Conservation (phyloP, 2,888 invertebrate genomes). For the Amblyteles armatorius region DNA sequence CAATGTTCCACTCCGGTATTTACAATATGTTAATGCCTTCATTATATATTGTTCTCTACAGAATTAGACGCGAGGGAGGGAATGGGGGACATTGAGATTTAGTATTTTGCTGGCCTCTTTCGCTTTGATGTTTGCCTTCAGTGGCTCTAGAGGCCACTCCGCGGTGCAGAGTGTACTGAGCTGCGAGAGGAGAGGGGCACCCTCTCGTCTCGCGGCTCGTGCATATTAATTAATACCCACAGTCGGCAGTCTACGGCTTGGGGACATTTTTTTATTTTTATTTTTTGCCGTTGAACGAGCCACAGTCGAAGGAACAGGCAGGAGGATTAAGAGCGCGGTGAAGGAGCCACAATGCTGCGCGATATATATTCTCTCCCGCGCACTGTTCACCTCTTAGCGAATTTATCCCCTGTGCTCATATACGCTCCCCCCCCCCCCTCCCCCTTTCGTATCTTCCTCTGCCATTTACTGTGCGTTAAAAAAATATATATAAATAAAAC, state of each 20-base stretch:
- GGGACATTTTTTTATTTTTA: constrained; percentile 17
- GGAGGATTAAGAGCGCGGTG: constrained; percentile 13
- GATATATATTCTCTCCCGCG: constrained; percentile 26
- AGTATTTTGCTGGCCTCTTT: constrained; percentile 75
- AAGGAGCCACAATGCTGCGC: constrained; percentile 36
- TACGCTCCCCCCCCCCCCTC: not conserved
- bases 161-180: constrained; percentile 24
- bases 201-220: constrained; percentile 32
- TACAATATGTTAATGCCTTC: constrained; percentile 20
- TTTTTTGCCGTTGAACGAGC: constrained; percentile 50
- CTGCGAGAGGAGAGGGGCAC: constrained; percentile 2
- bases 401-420: not conserved
- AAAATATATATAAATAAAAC: not conserved
- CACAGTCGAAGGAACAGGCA: constrained; percentile 49
- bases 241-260: constrained; percentile 30
- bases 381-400: not conserved
- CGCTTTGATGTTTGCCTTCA: constrained; percentile 76
- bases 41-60: constrained; percentile 40
- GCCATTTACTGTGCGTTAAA: not conserved
- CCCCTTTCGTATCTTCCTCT: not conserved
- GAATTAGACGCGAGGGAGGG: constrained; percentile 35
- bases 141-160: constrained; percentile 71
- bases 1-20: constrained; percentile 4
- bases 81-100: constrained; percentile 72
- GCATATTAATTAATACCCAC: constrained; percentile 63